These are phyloP conservation scores for Drosophila suzukii DNA, from an alignment of 1,140 invertebrate species.

Conservation along the genomic window DNA sequence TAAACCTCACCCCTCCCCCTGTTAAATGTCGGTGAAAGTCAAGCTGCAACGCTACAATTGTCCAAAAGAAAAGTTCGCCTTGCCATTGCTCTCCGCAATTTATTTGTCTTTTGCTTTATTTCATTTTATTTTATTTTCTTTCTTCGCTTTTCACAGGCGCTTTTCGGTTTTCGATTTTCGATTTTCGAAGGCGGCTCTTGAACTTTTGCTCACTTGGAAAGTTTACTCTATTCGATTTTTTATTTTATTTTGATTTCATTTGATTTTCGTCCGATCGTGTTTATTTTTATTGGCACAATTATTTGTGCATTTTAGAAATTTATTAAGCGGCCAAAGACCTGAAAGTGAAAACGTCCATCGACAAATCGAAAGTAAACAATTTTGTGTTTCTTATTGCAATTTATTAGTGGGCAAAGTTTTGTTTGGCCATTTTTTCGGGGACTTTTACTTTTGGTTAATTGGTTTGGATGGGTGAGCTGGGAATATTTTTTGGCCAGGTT, in stretches of 20 bases:
- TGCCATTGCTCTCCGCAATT: constrained; percentile 62
- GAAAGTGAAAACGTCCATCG: constrained; percentile 69
- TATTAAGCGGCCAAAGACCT: constrained; percentile 73
- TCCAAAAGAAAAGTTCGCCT: constrained; percentile 80
- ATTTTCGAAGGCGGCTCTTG: constrained; percentile 74
- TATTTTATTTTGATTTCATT: constrained; percentile 34
- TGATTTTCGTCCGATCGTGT: constrained; percentile 47
- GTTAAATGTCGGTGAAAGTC: constrained; percentile 77
- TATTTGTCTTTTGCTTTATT: constrained; percentile 47
- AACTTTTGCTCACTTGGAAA: constrained; percentile 72
- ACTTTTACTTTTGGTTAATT: constrained; percentile 43
- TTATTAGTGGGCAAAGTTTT: constrained; percentile 26
- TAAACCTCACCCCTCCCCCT: neutral
- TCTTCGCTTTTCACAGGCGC: constrained; percentile 33
- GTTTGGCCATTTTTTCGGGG: neutral
- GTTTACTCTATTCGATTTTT: constrained; percentile 53
- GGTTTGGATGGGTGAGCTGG: neutral
- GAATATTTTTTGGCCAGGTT: neutral
- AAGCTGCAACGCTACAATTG: constrained; percentile 79
- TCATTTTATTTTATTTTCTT: constrained; percentile 45
- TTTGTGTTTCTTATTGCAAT: constrained; percentile 35
- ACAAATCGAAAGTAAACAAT: constrained; percentile 58
- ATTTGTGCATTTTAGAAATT: constrained; percentile 83
- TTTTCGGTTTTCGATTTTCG: constrained; percentile 15
- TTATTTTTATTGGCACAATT: constrained; percentile 83